Evolutionary conservation across 1,140 invertebrate species (phyloP), one percentile per base, ranked within the genome.

Genomic region (Limonius californicus): DNA sequence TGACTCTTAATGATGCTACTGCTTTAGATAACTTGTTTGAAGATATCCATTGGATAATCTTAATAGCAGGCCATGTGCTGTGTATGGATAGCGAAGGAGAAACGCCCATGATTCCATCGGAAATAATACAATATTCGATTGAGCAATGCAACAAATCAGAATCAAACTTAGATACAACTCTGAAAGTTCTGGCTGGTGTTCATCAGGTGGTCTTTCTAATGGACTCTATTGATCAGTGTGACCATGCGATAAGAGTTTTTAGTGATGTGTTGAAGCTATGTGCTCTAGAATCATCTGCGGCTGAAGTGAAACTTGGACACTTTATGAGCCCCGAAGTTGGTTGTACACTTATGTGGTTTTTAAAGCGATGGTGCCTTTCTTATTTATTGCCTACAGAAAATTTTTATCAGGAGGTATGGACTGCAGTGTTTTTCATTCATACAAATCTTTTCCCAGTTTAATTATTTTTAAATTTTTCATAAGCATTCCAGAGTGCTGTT

Each of bases 1-100:
- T 84, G 67, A 83, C 79, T 20, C 79, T 82, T 9, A 80, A 80
- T 27, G 82, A 84, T 54, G 81, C 82, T 0, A 72, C 72, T 12
- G 70, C 76, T 55, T 71, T 92, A 9, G 79, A 83, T 61, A 82
- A 78, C 63, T 69, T 91, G 0, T 90, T 89, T 75, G 92, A 96
- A 79, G 92, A 96, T 79, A 76, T 96, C 1, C 92, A 95, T 75
- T 96, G 93, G 94, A 82, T 92, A 15, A 74, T 95, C 2, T 81
- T 96, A 60, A 86, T 94, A 57, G 79, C 89, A 62, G 90, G 91
- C 81, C 83, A 89, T 75, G 79, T 89, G 1, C 74, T 91, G 47
- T 85, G 85, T 43, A 84, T 88, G 76, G 85, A 89, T 61, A 82
- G 82, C 61, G 86, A 89, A 54, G 89, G 90, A 0, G 91, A 94